These are phyloP conservation scores for Myiozetetes cayanensis DNA, from an alignment of 2,113 vertebrate genomes.

Conservation along the genomic window DNA sequence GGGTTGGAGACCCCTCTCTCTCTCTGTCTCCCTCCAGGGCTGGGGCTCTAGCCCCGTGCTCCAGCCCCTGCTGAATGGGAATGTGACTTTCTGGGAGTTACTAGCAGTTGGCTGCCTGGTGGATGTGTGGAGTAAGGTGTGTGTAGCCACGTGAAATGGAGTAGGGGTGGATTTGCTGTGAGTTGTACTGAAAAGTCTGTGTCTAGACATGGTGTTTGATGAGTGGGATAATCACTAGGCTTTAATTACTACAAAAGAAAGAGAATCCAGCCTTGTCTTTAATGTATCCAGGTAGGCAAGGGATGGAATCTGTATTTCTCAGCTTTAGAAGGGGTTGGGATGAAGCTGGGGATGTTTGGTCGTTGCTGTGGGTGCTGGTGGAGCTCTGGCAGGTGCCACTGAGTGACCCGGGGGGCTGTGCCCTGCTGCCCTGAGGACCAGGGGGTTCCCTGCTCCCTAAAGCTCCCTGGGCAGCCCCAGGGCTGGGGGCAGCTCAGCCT, in stretches of 20 bases:
- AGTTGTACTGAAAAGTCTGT: neutral
- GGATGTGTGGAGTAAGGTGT: neutral
- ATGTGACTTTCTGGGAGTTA: accelerated
- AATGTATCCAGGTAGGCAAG: neutral
- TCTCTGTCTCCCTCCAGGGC: too few relatives aligned
- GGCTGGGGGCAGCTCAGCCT: accelerated
- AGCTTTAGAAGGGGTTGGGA: neutral
- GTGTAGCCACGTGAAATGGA: accelerated
- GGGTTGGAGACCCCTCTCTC: neutral
- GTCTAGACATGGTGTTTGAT: neutral
- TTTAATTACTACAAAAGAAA: neutral
- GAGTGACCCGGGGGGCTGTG: accelerated
- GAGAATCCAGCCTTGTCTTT: neutral
- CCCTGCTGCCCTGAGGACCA: accelerated
- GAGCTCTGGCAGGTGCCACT: accelerated
- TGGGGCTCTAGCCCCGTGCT: neutral
- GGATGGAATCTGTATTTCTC: neutral
- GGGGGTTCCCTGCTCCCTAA: neutral
- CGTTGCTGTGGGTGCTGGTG: neutral
- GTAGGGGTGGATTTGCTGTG: neutral
- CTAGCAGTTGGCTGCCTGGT: neutral
- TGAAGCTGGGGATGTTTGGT: neutral
- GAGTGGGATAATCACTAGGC: neutral
- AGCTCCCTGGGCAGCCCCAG: accelerated
- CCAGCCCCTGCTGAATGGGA: accelerated